Evolutionary conservation across 2,797 vertebrate species (phyloP).

Genomic region (Eospalax fontanierii): DNA sequence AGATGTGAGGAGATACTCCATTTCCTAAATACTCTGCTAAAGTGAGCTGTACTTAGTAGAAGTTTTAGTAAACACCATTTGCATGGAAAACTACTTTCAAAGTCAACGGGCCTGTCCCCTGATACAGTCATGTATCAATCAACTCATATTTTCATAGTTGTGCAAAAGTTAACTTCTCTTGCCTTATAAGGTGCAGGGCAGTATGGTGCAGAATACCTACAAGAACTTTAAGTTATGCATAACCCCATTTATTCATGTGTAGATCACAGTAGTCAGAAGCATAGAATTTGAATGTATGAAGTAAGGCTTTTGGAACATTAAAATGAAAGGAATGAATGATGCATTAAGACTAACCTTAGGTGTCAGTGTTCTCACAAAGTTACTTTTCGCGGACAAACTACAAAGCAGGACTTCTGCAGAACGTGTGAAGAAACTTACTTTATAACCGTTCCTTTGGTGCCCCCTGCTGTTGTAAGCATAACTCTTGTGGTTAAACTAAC

Average conservation of each 20-base stretch:
- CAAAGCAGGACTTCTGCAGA: background rate
- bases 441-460: constrained; percentile 97
- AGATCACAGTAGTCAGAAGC: background rate
- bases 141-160: constrained; percentile 3
- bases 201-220: background rate
- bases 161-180: constrained; percentile 1
- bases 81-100: constrained; percentile 15
- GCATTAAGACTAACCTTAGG: constrained; percentile 24
- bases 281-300: constrained; percentile 39
- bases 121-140: constrained; percentile 13
- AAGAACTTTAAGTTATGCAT: constrained; percentile 10
- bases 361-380: constrained; percentile 1
- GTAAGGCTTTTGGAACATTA: constrained; percentile 37
- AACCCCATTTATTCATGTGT: background rate
- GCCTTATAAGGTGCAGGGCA: constrained; percentile 16
- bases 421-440: constrained; percentile 91
- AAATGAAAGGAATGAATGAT: constrained; percentile 46
- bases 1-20: background rate
- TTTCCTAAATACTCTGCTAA: constrained; percentile 1
- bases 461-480: constrained; percentile 98
- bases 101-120: background rate
- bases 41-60: background rate
- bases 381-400: background rate
- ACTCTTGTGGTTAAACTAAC: constrained; percentile 96
- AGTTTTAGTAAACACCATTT: background rate